Conservation (phyloP, 2,113 vertebrate species). For the Myotis yumanensis region DNA sequence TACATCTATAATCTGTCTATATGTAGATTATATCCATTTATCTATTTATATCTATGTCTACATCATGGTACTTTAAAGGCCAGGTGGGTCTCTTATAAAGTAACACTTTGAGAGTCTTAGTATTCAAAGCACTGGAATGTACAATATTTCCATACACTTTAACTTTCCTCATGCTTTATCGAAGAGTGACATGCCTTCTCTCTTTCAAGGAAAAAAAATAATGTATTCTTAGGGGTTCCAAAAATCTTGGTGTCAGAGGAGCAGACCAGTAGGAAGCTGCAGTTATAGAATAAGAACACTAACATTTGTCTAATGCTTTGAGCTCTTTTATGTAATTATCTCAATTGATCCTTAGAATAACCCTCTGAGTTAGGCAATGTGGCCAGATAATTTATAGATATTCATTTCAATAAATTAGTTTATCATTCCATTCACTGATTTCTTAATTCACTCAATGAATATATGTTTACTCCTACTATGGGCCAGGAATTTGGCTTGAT, state of each 20-base stretch:
- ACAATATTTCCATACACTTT: not conserved
- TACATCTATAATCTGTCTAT: not conserved
- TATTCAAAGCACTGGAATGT: not conserved
- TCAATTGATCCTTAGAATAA: not conserved
- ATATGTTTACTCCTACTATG: not conserved
- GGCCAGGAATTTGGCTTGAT: not conserved
- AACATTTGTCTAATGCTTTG: not conserved
- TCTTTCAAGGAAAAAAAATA: not conserved
- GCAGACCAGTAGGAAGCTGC: not conserved
- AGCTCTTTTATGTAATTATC: not conserved
- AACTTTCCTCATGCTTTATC: not conserved
- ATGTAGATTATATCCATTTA: not conserved
- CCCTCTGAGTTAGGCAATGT: not conserved
- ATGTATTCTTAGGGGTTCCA: not conserved
- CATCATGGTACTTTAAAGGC: not conserved
- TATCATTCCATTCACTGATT: not conserved
- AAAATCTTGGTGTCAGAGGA: conserved; percentile 6
- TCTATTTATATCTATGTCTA: not conserved
- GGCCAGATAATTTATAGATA: not conserved
- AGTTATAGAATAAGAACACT: not conserved
- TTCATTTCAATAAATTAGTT: not conserved
- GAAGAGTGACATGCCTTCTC: not conserved
- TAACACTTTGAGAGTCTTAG: not conserved
- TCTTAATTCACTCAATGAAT: not conserved
- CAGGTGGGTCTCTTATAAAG: not conserved